Evolutionary conservation across 2,888 invertebrate species (phyloP), one percentile per base, ranked within the genome.

Genomic region (Polydesmus complanatus): DNA sequence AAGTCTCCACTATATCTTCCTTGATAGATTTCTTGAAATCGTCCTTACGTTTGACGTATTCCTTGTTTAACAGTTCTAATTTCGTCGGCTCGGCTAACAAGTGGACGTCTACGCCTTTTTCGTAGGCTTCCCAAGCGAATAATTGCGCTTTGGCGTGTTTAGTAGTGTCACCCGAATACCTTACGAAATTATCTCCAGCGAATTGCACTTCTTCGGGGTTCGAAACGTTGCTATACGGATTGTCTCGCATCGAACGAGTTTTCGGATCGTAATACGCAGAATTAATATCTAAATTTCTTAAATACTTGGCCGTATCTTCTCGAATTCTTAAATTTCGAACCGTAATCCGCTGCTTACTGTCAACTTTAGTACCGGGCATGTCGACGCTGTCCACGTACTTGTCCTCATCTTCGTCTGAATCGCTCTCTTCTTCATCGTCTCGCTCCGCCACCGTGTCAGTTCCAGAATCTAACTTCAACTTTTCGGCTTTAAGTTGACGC

Each of bases 191-290:
- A 77, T 98, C 98, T 27, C 98, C 98, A 22, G 85, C 82, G 77
- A 92, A 97, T 68, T 88, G 86, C 55, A 79, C n/a, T n/a, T n/a
- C n/a, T n/a, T n/a, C n/a, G n/a, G n/a, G n/a, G n/a, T n/a, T n/a
- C n/a, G n/a, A n/a, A n/a, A n/a, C n/a, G 25, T 77, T 79, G 18
- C 82, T 83, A 68, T 91, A 85, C 0, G 95, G 95, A 77, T 95
- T 92, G 68, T 96, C 96, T 65, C 98, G 83, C 98, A 98, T 98
- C 0, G 97, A 92, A 62, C 98, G 80, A 0, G 97, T 96, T 78
- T 98, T 98, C 0, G 98, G 98, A 76, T 98, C 98, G 74, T 98
- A 98, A 77, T 95, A 96, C 0, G 98, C 97, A 0, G 96, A 97
- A 73, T 94, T 92, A 0, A 91, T 89, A 78, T 97, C 95, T 70